Percentiles rank a stretch among this genome's conserved stretches.
phyloP scores from a whole-genome alignment of 2,113 vertebrate genomes.

The Cercocebus atys region DNA sequence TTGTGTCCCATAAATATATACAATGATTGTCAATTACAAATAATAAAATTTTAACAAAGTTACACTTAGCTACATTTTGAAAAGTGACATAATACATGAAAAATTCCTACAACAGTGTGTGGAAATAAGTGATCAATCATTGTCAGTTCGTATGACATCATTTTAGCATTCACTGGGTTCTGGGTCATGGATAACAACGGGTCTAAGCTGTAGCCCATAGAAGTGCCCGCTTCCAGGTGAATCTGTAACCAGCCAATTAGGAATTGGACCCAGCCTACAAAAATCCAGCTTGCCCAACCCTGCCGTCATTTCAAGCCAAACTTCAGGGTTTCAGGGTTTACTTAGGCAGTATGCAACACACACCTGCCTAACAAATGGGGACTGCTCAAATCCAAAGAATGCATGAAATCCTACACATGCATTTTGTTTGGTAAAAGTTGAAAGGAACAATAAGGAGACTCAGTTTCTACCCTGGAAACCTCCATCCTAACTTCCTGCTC shows the following conservation, averaged over 20 bases:
- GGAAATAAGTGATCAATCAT: neutral
- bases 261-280: neutral
- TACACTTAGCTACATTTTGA: neutral
- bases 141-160: neutral
- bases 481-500: neutral
- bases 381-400: neutral
- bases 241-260: slow-evolving; percentile 25
- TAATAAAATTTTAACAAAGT: neutral
- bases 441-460: neutral
- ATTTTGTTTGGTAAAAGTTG: neutral
- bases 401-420: no score
- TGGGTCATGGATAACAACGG: neutral
- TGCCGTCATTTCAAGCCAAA: slow-evolving; percentile 22
- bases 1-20: neutral
- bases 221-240: neutral
- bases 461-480: neutral
- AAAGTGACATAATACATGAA: neutral
- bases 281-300: neutral
- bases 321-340: neutral
- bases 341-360: neutral
- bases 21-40: neutral
- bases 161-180: neutral
- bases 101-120: neutral
- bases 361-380: neutral
- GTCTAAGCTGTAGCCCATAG: neutral